These are phyloP conservation scores for Melanotaenia trifasciata DNA, from an alignment of 2,797 vertebrate genomes.

Conservation along the genomic window DNA sequence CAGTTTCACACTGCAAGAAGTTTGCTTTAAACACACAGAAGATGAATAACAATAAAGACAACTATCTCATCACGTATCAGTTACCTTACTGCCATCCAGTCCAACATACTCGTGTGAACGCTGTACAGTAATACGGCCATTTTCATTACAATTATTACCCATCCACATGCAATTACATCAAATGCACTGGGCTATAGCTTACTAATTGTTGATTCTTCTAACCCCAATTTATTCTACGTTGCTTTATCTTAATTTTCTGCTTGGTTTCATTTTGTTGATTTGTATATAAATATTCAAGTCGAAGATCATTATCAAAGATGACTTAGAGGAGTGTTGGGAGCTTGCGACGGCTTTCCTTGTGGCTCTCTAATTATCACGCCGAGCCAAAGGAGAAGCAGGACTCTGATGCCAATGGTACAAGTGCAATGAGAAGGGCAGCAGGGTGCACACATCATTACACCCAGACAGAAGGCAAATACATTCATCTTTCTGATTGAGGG, in stretches of 20 bases:
- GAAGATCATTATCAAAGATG: slow-evolving; percentile 97
- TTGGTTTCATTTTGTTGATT: slow-evolving; percentile 99
- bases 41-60: slow-evolving; percentile 45
- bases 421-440: slow-evolving; percentile 79
- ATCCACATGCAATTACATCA: slow-evolving; percentile 93
- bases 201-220: slow-evolving; percentile 97
- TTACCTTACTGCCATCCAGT: slow-evolving; percentile 45
- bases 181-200: slow-evolving; percentile 96
- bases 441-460: slow-evolving; percentile 83
- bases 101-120: slow-evolving; percentile 18
- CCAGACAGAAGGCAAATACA: slow-evolving; percentile 75
- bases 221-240: slow-evolving; percentile 99
- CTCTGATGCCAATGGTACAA: slow-evolving; percentile 73
- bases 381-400: slow-evolving; percentile 74
- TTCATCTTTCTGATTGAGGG: slow-evolving; percentile 78
- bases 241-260: slow-evolving; percentile 99
- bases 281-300: slow-evolving; percentile 92
- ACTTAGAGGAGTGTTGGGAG: slow-evolving; percentile 80
- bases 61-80: slow-evolving; percentile 64
- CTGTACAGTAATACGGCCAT: slow-evolving; percentile 48
- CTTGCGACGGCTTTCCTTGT: slow-evolving; percentile 59
- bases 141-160: slow-evolving; percentile 84
- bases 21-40: slow-evolving; percentile 23
- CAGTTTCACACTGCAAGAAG: background rate
- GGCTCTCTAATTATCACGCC: slow-evolving; percentile 77